Conservation (phyloP, 2,888 invertebrate species). For the Dilophus febrilis region DNA sequence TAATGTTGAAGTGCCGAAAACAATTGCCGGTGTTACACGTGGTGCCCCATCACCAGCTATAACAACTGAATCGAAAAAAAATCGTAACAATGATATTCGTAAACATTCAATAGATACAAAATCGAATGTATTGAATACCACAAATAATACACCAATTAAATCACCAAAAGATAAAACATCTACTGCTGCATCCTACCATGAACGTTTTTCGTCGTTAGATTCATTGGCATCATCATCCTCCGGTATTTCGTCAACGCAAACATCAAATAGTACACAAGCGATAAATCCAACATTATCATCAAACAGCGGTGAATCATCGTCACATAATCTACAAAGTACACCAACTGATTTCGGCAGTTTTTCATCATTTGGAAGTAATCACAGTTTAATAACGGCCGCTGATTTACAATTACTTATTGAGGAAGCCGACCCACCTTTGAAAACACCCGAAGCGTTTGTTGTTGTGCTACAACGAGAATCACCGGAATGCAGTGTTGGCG, state of each 20-base stretch:
- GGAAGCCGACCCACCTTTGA: constrained; percentile 48
- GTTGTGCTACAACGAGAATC: constrained; percentile 49
- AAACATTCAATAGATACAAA: constrained; percentile 18
- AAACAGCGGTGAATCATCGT: neutral
- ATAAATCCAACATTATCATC: constrained; percentile 20
- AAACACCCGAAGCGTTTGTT: constrained; percentile 41
- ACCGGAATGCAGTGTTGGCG: constrained; percentile 60
- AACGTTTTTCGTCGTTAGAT: constrained; percentile 28
- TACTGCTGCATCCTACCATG: constrained; percentile 21
- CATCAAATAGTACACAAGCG: constrained; percentile 19
- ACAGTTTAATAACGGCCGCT: constrained; percentile 30
- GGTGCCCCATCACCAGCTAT: neutral
- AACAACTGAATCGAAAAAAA: neutral
- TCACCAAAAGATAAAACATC: constrained; percentile 9
- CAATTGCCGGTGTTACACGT: too few relatives aligned
- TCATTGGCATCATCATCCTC: constrained; percentile 29
- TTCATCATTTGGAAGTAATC: constrained; percentile 30
- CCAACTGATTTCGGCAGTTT: constrained; percentile 30
- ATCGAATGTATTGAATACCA: constrained; percentile 1
- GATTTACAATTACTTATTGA: constrained; percentile 47
- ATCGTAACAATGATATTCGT: constrained; percentile 18
- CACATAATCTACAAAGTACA: constrained; percentile 19
- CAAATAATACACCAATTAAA: neutral
- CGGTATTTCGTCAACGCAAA: constrained; percentile 20
- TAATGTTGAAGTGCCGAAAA: too few relatives aligned